Percentiles rank a stretch among this genome's conserved stretches.
Evolutionary conservation across 64 coral and sea anemone genomes (phyloP).

Genomic region (Montipora cactus): DNA sequence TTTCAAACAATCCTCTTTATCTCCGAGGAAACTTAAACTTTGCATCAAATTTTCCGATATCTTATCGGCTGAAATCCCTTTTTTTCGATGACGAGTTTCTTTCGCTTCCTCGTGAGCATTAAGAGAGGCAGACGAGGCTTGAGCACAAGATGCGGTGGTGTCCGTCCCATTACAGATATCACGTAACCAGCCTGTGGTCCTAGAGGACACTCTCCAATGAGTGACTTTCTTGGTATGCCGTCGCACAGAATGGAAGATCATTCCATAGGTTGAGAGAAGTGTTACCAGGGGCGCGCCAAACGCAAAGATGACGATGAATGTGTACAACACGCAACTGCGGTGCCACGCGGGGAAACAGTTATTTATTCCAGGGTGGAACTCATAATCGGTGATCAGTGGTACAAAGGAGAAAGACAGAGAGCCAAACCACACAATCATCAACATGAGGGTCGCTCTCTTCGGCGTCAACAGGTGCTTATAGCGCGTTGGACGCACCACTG

Average conservation of each 20-base stretch:
- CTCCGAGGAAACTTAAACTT: not conserved
- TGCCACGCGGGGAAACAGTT: conserved; percentile 87
- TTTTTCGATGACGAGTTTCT: not conserved
- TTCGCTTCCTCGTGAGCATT: not conserved
- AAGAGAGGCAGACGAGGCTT: not conserved
- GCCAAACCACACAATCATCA: conserved; percentile 57
- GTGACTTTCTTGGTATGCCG: conserved; percentile 69
- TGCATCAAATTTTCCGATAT: not conserved
- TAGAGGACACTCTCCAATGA: conserved; percentile 48
- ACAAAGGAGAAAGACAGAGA: conserved; percentile 65
- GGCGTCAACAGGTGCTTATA: conserved; percentile 75
- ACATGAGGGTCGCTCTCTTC: conserved; percentile 60
- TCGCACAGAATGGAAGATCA: conserved; percentile 76
- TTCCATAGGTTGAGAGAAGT: conserved; percentile 83
- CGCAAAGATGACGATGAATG: conserved; percentile 69
- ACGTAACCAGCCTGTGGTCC: not conserved
- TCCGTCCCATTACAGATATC: not conserved
- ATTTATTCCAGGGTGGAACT: conserved; percentile 79
- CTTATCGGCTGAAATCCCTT: not conserved
- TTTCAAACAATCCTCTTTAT: not conserved
- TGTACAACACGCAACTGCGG: conserved; percentile 73
- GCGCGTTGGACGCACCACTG: conserved; percentile 88
- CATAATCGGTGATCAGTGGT: conserved; percentile 74
- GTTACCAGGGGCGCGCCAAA: conserved; percentile 79
- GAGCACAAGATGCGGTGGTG: not conserved